Percentiles rank a stretch among this genome's conserved stretches.
Evolutionary conservation across 2,888 invertebrate genomes (phyloP).

Genomic region (Orthosia gothica): DNA sequence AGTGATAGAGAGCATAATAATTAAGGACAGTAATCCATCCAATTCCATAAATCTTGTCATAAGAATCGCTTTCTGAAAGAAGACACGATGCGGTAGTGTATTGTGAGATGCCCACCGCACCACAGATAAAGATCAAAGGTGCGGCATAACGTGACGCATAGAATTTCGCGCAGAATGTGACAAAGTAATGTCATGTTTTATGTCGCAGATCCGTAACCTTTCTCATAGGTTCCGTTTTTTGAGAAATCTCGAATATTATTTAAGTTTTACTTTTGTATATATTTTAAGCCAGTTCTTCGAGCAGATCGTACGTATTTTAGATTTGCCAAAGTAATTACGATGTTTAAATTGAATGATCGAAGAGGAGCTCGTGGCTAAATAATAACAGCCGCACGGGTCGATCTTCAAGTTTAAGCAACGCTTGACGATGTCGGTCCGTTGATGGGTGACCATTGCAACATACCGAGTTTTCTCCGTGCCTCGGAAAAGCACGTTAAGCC

Average conservation of each 20-base stretch:
- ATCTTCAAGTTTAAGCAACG: too few relatives aligned
- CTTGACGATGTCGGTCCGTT: too few relatives aligned
- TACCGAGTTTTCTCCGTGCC: too few relatives aligned
- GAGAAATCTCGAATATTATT: neutral
- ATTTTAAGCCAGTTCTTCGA: neutral
- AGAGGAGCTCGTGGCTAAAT: too few relatives aligned
- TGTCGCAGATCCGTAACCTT: neutral
- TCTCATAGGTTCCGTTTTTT: neutral
- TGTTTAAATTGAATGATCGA: too few relatives aligned
- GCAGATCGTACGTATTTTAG: neutral
- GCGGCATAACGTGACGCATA: neutral
- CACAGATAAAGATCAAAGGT: constrained; percentile 25
- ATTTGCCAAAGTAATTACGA: too few relatives aligned
- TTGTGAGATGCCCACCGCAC: constrained; percentile 1
- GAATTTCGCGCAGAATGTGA: constrained; percentile 7
- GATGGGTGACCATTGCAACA: too few relatives aligned
- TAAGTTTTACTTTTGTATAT: neutral
- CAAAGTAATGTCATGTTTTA: constrained; percentile 5
- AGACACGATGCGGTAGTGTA: neutral
- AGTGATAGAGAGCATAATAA: too few relatives aligned
- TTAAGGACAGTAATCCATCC: too few relatives aligned
- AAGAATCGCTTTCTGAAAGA: neutral
- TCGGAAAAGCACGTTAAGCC: too few relatives aligned
- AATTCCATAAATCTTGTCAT: too few relatives aligned
- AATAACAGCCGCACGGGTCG: too few relatives aligned